A percentile compares a stretch with the other conserved stretches of the same genome.
These are phyloP conservation scores for Drosophila lacicola DNA, from an alignment of 2,888 invertebrate genomes.

Conservation along the genomic window DNA sequence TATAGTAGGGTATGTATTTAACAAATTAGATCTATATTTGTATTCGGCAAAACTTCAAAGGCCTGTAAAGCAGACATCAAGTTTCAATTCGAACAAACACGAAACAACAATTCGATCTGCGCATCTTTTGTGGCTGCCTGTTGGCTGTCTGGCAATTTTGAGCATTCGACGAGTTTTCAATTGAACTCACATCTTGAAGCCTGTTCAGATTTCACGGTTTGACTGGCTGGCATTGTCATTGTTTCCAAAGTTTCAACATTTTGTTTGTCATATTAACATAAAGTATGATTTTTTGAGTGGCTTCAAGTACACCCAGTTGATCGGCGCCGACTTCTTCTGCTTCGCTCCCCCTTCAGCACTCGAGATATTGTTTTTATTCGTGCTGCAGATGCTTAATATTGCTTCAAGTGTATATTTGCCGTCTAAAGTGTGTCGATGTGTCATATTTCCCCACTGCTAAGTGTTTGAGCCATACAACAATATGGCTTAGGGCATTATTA, in stretches of 20 bases:
- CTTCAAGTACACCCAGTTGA: conserved; percentile 48
- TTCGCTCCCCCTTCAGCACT: conserved; percentile 5
- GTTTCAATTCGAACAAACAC: conserved; percentile 46
- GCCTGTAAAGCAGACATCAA: conserved; percentile 39
- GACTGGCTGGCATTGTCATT: conserved; percentile 50
- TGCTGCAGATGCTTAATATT: conserved; percentile 55
- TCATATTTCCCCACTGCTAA: conserved; percentile 42
- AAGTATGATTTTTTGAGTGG: conserved; percentile 78
- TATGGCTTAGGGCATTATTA: conserved; percentile 47
- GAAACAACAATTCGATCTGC: conserved; percentile 30
- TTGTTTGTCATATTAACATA: conserved; percentile 79
- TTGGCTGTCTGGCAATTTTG: conserved; percentile 22
- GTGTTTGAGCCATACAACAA: conserved; percentile 18
- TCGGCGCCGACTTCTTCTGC: conserved; percentile 22
- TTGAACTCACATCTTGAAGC: conserved; percentile 46
- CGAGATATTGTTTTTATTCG: conserved; percentile 55
- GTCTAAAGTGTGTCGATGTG: conserved; percentile 66
- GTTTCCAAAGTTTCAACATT: conserved; percentile 69
- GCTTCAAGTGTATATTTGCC: conserved; percentile 65
- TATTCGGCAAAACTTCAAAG: conserved; percentile 63
- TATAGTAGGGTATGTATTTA: neutral
- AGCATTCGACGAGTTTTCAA: conserved; percentile 34
- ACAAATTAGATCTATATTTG: neutral
- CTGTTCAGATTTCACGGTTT: conserved; percentile 40
- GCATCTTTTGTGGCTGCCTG: conserved; percentile 16